phyloP scores from a whole-genome alignment of 2,113 vertebrate species.

The Rhea pennata region DNA sequence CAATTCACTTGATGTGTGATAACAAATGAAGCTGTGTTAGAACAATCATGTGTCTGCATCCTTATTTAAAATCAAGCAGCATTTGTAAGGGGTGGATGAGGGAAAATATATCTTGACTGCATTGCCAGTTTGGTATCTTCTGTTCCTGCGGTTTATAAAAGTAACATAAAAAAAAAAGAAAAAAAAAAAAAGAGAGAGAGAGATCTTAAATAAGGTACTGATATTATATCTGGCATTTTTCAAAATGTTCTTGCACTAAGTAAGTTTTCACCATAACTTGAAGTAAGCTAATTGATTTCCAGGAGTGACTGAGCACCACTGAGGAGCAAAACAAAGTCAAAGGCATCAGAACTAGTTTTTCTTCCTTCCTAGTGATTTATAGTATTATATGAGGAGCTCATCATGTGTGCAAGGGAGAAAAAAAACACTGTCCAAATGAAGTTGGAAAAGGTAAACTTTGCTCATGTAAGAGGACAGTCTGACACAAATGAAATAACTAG shows the following conservation, averaged over 20 bases:
- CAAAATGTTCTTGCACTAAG: constrained; percentile 24
- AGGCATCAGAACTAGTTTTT: constrained; percentile 44
- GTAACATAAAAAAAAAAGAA: not conserved
- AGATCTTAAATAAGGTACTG: constrained; percentile 11
- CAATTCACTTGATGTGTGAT: constrained; percentile 26
- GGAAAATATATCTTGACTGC: not conserved
- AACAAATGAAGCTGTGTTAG: constrained; percentile 14
- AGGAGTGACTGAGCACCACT: constrained; percentile 23
- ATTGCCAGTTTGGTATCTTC: constrained; percentile 50
- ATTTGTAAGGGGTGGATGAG: not conserved
- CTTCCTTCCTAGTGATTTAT: not conserved
- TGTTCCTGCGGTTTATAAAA: constrained; percentile 27
- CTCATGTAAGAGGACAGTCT: not conserved
- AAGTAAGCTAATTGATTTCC: constrained; percentile 39
- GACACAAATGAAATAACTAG: constrained; percentile 44
- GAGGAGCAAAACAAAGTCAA: constrained; percentile 62
- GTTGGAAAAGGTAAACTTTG: constrained; percentile 4
- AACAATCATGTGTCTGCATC: constrained; percentile 54
- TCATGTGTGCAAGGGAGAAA: not conserved
- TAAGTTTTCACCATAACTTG: constrained; percentile 3
- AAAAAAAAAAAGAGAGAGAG: too few species aligned
- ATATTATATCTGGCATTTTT: constrained; percentile 35
- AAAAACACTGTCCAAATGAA: not conserved
- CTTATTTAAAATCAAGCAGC: not conserved
- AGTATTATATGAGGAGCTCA: not conserved